These are phyloP conservation scores for Hippopotamus amphibius DNA, from an alignment of 2,113 vertebrate species.

Conservation along the genomic window DNA sequence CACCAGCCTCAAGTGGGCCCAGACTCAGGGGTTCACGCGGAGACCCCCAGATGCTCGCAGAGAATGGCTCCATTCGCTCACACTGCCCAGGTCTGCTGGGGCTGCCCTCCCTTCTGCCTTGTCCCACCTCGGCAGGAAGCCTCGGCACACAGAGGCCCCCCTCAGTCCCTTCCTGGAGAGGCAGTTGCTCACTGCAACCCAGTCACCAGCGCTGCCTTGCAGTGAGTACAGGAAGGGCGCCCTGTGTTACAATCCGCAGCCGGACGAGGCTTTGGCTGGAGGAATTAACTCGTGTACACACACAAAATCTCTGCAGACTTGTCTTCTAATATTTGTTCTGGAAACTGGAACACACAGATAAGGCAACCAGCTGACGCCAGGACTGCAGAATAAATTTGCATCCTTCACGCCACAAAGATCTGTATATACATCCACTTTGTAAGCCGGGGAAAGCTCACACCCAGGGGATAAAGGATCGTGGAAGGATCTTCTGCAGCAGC, in stretches of 20 bases:
- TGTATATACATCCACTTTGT: not conserved
- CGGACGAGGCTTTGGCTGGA: slow-evolving; percentile 62
- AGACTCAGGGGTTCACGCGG: not conserved
- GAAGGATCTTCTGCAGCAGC: not conserved
- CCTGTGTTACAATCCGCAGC: slow-evolving; percentile 53
- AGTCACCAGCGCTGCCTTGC: not conserved
- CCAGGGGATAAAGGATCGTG: not conserved
- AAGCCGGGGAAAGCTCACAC: not conserved
- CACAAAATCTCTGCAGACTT: slow-evolving; percentile 73
- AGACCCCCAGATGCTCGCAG: not conserved
- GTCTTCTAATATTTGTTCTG: slow-evolving; percentile 80
- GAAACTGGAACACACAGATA: slow-evolving; percentile 76
- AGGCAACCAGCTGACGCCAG: not conserved
- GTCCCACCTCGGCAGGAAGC: fast-evolving
- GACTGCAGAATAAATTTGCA: slow-evolving; percentile 7
- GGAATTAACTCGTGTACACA: slow-evolving; percentile 49
- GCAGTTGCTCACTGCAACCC: not conserved
- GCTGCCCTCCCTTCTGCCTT: fast-evolving
- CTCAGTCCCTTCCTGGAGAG: not conserved
- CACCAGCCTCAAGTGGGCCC: not conserved
- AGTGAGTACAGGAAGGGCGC: slow-evolving; percentile 33
- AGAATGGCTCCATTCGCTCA: not conserved
- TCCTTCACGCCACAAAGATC: not conserved
- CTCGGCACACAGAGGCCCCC: not conserved
- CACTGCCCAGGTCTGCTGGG: fast-evolving